Percentiles rank a stretch among this genome's conserved stretches.
These are phyloP conservation scores for Lagodon rhomboides DNA, from an alignment of 2,797 vertebrate genomes.

Conservation along the genomic window DNA sequence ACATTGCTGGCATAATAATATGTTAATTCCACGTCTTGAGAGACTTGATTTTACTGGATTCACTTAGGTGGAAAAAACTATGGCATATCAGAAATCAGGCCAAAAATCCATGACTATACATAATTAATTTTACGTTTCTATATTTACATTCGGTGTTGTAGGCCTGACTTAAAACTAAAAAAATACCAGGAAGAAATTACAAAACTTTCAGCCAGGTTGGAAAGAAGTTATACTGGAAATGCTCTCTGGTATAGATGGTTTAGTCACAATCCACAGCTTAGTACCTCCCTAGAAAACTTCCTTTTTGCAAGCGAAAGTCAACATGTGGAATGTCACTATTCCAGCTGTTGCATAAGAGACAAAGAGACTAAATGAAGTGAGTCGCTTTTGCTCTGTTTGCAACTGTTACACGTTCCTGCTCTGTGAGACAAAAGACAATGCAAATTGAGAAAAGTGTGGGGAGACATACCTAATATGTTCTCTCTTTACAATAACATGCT, in stretches of 20 bases:
- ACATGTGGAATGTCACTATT: constrained; percentile 51
- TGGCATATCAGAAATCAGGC: too few species aligned
- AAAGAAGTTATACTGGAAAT: not conserved
- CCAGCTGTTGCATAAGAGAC: constrained; percentile 25
- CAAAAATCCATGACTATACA: too few species aligned
- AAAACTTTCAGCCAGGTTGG: not conserved
- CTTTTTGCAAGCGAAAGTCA: not conserved
- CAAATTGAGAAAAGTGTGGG: not conserved
- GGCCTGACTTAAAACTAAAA: not conserved
- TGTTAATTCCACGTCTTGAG: too few species aligned
- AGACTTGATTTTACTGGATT: too few species aligned
- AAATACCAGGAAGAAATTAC: not conserved
- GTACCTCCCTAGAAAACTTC: not conserved
- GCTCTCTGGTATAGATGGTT: not conserved
- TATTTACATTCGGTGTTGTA: not conserved
- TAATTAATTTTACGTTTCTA: too few species aligned
- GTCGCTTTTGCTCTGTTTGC: constrained; percentile 4
- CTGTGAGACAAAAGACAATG: not conserved
- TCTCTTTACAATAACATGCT: constrained; percentile 75
- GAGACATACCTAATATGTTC: constrained; percentile 67
- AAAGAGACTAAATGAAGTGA: not conserved
- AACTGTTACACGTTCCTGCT: not conserved
- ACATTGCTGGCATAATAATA: too few species aligned
- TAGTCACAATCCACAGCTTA: not conserved
- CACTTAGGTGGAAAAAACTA: too few species aligned